Conservation (phyloP, 2,888 invertebrate genomes). For the Cheilosia pagana region DNA sequence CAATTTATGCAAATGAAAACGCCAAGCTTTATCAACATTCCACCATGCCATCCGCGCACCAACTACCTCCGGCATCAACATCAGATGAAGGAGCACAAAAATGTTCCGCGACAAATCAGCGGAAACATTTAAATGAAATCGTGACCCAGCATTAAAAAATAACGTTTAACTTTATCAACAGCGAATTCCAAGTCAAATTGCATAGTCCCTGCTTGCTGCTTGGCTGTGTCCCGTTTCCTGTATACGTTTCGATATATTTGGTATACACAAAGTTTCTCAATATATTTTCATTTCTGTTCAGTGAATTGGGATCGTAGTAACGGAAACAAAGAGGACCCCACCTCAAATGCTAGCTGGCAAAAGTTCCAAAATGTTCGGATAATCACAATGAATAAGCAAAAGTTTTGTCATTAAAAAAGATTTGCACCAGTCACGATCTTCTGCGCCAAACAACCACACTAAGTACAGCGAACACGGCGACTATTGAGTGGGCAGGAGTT, state of each 20-base stretch:
- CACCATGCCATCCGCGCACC: conserved; percentile 31
- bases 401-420: conserved; percentile 75
- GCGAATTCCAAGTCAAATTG: conserved; percentile 66
- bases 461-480: neutral
- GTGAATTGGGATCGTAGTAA: conserved; percentile 56
- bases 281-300: conserved; percentile 60
- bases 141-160: conserved; percentile 75
- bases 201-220: conserved; percentile 26
- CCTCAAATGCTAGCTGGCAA: conserved; percentile 6
- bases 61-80: neutral
- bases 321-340: conserved; percentile 37
- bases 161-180: conserved; percentile 71
- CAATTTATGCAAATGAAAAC: conserved; percentile 73
- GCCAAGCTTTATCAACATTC: conserved; percentile 63
- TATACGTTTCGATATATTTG: conserved; percentile 37
- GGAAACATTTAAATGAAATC: conserved; percentile 74
- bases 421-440: conserved; percentile 69
- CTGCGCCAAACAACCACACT: conserved; percentile 9
- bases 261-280: conserved; percentile 62
- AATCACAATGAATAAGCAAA: conserved; percentile 74
- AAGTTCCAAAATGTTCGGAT: conserved; percentile 68
- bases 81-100: conserved; percentile 37
- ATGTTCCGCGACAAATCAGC: conserved; percentile 61
- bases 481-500: neutral
- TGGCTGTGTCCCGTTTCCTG: conserved; percentile 23